Base-by-base conservation (phyloP, 2,113 vertebrate genomes). In the Ranitomeya variabilis region DNA sequence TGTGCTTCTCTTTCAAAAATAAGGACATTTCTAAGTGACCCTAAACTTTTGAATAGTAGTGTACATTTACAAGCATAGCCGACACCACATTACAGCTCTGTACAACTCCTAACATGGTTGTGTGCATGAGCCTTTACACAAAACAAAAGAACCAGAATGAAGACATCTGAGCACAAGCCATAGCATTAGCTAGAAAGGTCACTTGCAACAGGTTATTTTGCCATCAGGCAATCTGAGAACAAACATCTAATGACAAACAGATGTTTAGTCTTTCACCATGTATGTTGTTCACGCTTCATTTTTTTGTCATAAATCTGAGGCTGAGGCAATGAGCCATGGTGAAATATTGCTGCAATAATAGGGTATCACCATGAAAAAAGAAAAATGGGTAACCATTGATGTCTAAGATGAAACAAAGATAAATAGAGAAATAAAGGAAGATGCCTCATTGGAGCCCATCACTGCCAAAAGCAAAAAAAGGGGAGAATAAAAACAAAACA, bases 241-340 rank as follows among this genome's bases (percentile, higher is more conserved):
- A 89, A 84, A 89, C 87, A 83, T 88, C 13, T 88, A 89, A 89
- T 78, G 80, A 89, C 87, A 84, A 89, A 84, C 87, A 89, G 87
- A 89, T 89, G 87, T 78, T 89, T 89, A 85, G 87, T 55, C 82
- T 67, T 78, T 66, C 59, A 79, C 71, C 11, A 77, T 18, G 62
- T 85, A 85, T 85, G 64, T 64, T 59, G 82, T 89, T 85, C 21
- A 83, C 52, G 57, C 55, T 64, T 83, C 64, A 78, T 89, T 84
- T 88, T 84, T 76, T 89, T 9, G 74, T 69, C 87, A 89, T 89
- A 89, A 89, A 89, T 85, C 87, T 79, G 78, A 59, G 57, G 60
- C 62, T 67, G 66, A 45, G 73, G 73, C 87, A 89, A 84, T 71
- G 87, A 89, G 74, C 87, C 81, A 59, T 79, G 62, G 74, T 89